phyloP scores from a whole-genome alignment of 2,797 vertebrate species.

The Danio aesculapii region DNA sequence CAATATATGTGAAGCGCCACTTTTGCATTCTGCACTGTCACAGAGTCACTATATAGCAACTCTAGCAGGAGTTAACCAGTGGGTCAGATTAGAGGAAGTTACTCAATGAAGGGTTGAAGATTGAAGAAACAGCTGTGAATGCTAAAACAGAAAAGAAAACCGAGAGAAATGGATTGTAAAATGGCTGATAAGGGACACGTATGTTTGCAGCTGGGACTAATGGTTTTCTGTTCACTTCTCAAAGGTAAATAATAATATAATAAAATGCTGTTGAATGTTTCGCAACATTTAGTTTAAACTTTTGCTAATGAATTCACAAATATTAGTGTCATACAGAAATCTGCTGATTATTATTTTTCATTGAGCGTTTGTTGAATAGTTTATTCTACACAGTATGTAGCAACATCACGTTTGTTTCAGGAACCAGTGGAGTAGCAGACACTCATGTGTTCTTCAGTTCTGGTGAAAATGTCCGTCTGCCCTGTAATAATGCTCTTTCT shows the following conservation, averaged over 20 bases:
- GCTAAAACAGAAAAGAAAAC: neutral
- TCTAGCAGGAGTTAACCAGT: neutral
- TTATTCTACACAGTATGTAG: neutral
- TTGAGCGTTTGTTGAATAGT: neutral
- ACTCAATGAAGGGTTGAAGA: neutral
- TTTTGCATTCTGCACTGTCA: neutral
- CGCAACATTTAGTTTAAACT: neutral
- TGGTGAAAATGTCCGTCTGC: neutral
- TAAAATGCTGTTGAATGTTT: too few species aligned
- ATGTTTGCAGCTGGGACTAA: neutral
- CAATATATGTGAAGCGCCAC: neutral
- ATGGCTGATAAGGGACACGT: neutral
- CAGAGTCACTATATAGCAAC: neutral
- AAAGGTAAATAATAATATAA: neutral
- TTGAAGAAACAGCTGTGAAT: neutral
- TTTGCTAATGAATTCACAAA: neutral
- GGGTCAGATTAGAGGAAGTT: neutral
- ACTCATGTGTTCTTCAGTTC: neutral
- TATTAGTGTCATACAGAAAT: neutral
- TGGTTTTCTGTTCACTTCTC: neutral
- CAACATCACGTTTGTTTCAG: neutral
- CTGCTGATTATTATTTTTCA: neutral
- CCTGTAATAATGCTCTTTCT: constrained; percentile 7
- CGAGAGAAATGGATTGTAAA: neutral
- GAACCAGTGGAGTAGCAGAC: fast-evolving